A percentile compares a stretch with the other conserved stretches of the same genome.
These are phyloP conservation scores for Typhlichthys subterraneus DNA, from an alignment of 2,797 vertebrate genomes.

Conservation along the genomic window DNA sequence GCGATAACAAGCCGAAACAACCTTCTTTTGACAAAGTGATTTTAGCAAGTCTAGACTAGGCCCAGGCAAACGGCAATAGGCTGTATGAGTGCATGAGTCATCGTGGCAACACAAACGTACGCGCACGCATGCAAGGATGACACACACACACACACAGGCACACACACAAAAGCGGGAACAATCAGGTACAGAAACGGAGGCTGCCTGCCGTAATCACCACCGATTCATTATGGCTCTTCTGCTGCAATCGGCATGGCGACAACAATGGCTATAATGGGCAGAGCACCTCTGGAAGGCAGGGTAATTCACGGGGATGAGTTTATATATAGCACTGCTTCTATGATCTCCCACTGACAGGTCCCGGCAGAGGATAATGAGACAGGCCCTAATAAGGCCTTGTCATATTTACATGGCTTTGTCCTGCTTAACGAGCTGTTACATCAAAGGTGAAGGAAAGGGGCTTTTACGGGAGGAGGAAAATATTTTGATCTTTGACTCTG, in stretches of 20 bases:
- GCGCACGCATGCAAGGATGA: conserved; percentile 14
- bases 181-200: conserved; percentile 48
- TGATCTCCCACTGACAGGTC: conserved; percentile 63
- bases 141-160: conserved; percentile 12
- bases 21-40: neutral
- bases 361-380: conserved; percentile 67
- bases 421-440: conserved; percentile 67
- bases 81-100: conserved; percentile 34
- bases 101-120: conserved; percentile 25
- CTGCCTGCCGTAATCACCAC: conserved; percentile 45
- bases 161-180: conserved; percentile 24
- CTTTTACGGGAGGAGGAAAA: conserved; percentile 47
- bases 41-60: conserved; percentile 2
- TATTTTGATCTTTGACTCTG: conserved; percentile 36
- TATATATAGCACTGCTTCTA: conserved; percentile 65
- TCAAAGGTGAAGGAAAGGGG: conserved; percentile 61
- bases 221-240: conserved; percentile 40
- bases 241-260: conserved; percentile 46
- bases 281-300: conserved; percentile 25
- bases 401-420: conserved; percentile 65
- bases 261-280: conserved; percentile 62
- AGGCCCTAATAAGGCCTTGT: conserved; percentile 71
- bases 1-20: neutral
- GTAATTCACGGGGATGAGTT: conserved; percentile 65
- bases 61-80: conserved; percentile 27